Conservation (phyloP, 2,113 vertebrate genomes). For the Callithrix jacchus region DNA sequence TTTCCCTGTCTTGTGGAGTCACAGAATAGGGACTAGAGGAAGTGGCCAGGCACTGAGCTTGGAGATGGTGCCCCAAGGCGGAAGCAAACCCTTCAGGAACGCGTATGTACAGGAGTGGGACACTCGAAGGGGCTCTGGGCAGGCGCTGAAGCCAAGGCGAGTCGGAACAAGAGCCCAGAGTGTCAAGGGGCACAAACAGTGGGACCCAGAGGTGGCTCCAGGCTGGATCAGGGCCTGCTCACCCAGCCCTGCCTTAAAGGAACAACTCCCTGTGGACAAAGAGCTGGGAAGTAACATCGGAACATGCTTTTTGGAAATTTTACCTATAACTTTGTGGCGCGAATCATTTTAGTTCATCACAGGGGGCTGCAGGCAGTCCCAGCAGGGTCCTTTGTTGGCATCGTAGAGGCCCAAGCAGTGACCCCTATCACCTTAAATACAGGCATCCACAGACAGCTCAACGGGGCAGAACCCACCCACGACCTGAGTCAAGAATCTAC, state of each 20-base stretch:
- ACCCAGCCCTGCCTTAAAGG: background rate
- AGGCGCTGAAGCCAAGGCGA: fast-evolving
- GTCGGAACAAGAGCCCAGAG: background rate
- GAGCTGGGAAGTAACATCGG: background rate
- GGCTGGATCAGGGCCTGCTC: too few relatives aligned
- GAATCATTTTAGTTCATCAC: background rate
- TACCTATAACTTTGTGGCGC: background rate
- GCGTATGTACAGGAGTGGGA: fast-evolving
- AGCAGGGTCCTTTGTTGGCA: background rate
- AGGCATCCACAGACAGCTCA: background rate
- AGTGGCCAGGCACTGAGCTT: too few relatives aligned
- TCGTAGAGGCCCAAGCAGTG: background rate
- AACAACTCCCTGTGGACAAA: background rate
- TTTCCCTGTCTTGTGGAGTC: background rate
- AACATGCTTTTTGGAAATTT: background rate
- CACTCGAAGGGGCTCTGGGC: too few relatives aligned
- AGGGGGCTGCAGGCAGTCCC: background rate
- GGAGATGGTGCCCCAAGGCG: too few relatives aligned
- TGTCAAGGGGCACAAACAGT: too few relatives aligned
- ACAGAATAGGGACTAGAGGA: background rate
- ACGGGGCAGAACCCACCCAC: too few relatives aligned
- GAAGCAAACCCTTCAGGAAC: background rate
- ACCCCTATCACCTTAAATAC: fast-evolving
- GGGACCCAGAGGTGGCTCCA: background rate
- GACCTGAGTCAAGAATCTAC: background rate